These are phyloP conservation scores for Eutolmus rufibarbis DNA, from an alignment of 2,888 invertebrate species.

Conservation along the genomic window DNA sequence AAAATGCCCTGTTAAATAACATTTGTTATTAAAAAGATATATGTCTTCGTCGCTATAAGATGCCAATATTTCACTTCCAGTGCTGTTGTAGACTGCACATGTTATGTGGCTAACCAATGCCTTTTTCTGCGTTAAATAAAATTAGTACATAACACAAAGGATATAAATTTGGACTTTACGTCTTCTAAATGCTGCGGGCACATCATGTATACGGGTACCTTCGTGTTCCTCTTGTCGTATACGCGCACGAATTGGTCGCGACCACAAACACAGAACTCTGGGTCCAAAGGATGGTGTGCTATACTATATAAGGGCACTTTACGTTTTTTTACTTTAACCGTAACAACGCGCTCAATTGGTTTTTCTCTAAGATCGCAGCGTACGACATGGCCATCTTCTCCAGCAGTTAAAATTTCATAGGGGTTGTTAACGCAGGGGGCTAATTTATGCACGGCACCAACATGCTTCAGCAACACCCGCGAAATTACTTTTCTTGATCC, in stretches of 20 bases:
- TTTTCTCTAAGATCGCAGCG: conserved; percentile 80
- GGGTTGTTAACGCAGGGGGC: conserved; percentile 78
- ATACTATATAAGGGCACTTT: conserved; percentile 87
- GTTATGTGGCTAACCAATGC: conserved; percentile 73
- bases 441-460: conserved; percentile 85
- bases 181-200: conserved; percentile 65
- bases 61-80: conserved; percentile 90
- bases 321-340: conserved; percentile 66
- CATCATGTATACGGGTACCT: conserved; percentile 67
- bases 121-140: conserved; percentile 50
- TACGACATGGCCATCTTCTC: conserved; percentile 85
- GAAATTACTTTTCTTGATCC: conserved; percentile 60
- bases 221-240: conserved; percentile 73
- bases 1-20: conserved; percentile 63
- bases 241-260: conserved; percentile 79
- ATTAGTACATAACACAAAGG: background rate
- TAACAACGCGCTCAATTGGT: conserved; percentile 62
- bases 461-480: conserved; percentile 72
- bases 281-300: conserved; percentile 80
- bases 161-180: conserved; percentile 48
- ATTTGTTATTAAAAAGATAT: conserved; percentile 80
- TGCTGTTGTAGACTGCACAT: conserved; percentile 88
- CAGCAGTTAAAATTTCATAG: conserved; percentile 81
- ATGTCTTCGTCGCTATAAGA: conserved; percentile 94
- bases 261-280: conserved; percentile 85